A percentile compares a stretch with the other conserved stretches of the same genome.
Conservation (phyloP, 1,140 invertebrate species). For the Geopemphigus sp. region DNA sequence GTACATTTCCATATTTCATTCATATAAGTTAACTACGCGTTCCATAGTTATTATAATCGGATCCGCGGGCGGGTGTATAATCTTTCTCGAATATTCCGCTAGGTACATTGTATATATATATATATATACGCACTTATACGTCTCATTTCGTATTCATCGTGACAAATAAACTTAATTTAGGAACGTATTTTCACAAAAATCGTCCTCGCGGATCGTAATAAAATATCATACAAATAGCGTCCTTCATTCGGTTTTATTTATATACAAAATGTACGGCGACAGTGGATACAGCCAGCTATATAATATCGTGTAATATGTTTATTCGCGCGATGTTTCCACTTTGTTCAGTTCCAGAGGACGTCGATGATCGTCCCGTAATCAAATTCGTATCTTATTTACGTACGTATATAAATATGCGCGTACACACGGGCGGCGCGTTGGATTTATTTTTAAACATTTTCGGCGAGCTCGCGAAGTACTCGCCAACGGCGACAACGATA, state of each 20-base stretch:
- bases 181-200: neutral
- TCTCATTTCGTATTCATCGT: neutral
- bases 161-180: conserved; percentile 2
- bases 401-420: neutral
- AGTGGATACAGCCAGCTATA: neutral
- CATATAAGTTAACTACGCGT: neutral
- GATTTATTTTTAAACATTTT: too few relatives aligned
- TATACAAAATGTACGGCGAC: neutral
- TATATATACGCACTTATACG: neutral
- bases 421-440: too few relatives aligned
- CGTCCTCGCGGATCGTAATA: neutral
- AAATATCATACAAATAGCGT: too few relatives aligned
- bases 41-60: neutral
- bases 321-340: too few relatives aligned
- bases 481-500: too few relatives aligned
- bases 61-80: neutral
- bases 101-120: neutral
- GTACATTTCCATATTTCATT: too few relatives aligned
- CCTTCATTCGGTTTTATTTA: too few relatives aligned
- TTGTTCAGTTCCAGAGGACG: too few relatives aligned
- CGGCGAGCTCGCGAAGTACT: too few relatives aligned
- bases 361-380: too few relatives aligned
- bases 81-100: neutral
- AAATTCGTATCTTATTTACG: too few relatives aligned
- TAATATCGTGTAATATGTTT: too few relatives aligned